Conservation (phyloP, 1,140 invertebrate genomes). For the Drosophila pseudoobscura region DNA sequence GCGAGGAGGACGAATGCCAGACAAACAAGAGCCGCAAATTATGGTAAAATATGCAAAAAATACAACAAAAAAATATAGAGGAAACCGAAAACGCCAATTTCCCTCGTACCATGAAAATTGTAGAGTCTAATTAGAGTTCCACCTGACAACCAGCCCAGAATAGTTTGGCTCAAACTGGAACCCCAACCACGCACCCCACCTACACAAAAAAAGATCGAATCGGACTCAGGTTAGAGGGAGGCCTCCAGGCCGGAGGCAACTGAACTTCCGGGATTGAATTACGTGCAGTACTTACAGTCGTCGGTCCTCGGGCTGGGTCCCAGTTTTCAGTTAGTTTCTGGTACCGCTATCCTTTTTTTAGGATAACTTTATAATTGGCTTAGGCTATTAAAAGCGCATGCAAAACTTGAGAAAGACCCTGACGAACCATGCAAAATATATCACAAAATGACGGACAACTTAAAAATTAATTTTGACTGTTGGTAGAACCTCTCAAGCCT, state of each 20-base stretch:
- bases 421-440: background rate
- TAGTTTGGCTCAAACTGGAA: no score
- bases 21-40: conserved; percentile 76
- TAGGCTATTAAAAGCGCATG: conserved; percentile 53
- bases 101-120: conserved; percentile 66
- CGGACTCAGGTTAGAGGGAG: background rate
- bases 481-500: no score
- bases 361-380: conserved; percentile 68
- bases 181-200: background rate
- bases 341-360: background rate
- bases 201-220: no score
- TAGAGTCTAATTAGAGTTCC: conserved; percentile 61
- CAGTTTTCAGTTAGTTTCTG: conserved; percentile 49
- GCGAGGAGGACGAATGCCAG: conserved; percentile 55
- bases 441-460: background rate
- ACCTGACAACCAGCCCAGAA: background rate
- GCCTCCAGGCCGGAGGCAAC: background rate
- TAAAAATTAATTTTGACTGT: background rate
- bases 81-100: conserved; percentile 23
- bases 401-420: background rate
- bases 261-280: conserved; percentile 69
- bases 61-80: no score
- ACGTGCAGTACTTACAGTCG: conserved; percentile 50
- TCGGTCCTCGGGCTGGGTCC: conserved; percentile 32
- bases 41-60: conserved; percentile 69